phyloP scores from a whole-genome alignment of 53 echinoderm and acorn worm species.

The Holothuria leucospilota region DNA sequence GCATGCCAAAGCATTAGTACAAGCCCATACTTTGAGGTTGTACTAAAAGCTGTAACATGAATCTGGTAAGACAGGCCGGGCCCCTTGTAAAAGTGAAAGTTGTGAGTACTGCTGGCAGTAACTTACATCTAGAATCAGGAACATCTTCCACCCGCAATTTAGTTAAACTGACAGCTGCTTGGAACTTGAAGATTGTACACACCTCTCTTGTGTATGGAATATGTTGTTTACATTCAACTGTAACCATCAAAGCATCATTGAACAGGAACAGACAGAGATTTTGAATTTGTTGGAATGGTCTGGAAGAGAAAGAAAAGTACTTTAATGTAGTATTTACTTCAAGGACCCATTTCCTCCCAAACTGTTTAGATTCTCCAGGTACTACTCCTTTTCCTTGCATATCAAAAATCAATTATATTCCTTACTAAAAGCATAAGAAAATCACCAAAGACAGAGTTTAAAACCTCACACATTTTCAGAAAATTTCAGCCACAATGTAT shows the following conservation, averaged over 20 bases:
- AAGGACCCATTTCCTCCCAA: background rate
- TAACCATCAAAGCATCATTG: slow-evolving; percentile 93
- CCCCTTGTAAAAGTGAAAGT: too few relatives aligned
- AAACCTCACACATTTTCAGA: too few relatives aligned
- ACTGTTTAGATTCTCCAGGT: background rate
- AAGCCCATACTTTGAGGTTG: too few relatives aligned
- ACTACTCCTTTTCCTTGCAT: too few relatives aligned
- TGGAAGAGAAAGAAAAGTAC: slow-evolving; percentile 40
- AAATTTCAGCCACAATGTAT: too few relatives aligned
- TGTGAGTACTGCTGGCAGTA: too few relatives aligned
- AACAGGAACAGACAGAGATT: slow-evolving; percentile 93
- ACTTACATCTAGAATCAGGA: slow-evolving; percentile 97
- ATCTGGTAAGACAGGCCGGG: too few relatives aligned
- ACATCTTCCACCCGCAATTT: slow-evolving; percentile 76
- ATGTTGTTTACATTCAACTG: slow-evolving; percentile 71
- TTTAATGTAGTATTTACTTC: background rate
- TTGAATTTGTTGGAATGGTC: slow-evolving; percentile 83
- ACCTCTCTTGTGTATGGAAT: slow-evolving; percentile 85
- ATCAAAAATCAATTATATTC: too few relatives aligned
- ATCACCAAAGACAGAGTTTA: too few relatives aligned
- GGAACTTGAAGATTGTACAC: slow-evolving; percentile 72
- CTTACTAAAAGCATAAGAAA: too few relatives aligned
- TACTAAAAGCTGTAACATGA: too few relatives aligned
- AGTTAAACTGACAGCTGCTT: slow-evolving; percentile 81
- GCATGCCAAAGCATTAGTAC: too few relatives aligned